Conservation (phyloP, 30 jellyfish, hydroid and myxozoan species). For the Turritopsis rubra region DNA sequence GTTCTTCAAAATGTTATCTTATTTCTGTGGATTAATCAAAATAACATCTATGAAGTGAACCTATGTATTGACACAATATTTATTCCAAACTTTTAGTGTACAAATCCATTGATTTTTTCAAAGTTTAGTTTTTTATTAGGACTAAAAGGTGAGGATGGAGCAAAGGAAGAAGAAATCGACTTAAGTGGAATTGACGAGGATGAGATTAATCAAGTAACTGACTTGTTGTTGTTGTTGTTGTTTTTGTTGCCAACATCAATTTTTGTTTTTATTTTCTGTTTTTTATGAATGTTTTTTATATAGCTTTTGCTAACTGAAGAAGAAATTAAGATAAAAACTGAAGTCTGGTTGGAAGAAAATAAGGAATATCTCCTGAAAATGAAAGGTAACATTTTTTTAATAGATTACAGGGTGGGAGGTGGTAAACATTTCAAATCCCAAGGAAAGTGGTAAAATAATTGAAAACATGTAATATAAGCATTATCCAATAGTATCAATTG, state of each 20-base stretch:
- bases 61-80: no score
- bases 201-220: constrained; percentile 70
- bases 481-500: no score
- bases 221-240: background rate
- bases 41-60: no score
- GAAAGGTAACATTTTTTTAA: constrained; percentile 39
- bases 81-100: background rate
- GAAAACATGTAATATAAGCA: no score
- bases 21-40: no score
- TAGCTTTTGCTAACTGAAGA: constrained; percentile 70
- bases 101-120: background rate
- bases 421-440: no score
- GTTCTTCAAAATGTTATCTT: no score
- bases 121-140: background rate
- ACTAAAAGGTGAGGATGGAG: background rate
- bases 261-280: background rate
- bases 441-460: no score
- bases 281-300: background rate
- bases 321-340: constrained; percentile 72
- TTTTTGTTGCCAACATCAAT: no score
- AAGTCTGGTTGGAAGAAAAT: constrained; percentile 89
- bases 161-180: constrained; percentile 51
- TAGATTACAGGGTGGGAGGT: background rate
- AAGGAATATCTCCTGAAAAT: constrained; percentile 61
- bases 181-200: constrained; percentile 79